phyloP scores from a whole-genome alignment of 2,888 invertebrate species.

The Galerucella pusilla region DNA sequence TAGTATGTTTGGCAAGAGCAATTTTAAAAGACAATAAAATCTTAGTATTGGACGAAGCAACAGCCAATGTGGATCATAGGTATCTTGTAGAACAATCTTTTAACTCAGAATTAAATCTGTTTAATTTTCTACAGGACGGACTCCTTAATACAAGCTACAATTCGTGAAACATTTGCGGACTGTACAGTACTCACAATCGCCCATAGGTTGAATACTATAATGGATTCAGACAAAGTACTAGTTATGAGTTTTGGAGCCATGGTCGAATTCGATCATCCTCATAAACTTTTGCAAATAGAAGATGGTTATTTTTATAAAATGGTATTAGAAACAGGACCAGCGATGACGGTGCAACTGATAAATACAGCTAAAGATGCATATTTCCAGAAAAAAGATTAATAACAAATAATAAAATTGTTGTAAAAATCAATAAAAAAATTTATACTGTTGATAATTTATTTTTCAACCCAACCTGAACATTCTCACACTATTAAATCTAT shows the following conservation, averaged over 20 bases:
- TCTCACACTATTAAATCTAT: no score
- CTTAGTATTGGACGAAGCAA: slow-evolving; percentile 89
- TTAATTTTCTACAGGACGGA: no score
- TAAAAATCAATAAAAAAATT: neutral
- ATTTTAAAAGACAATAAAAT: slow-evolving; percentile 83
- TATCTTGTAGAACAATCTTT: slow-evolving; percentile 55
- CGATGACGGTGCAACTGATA: slow-evolving; percentile 55
- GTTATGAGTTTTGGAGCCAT: slow-evolving; percentile 83
- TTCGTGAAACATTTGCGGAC: slow-evolving; percentile 76
- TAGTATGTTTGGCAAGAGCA: slow-evolving; percentile 87
- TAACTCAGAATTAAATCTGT: no score
- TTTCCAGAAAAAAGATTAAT: neutral
- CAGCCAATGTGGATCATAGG: slow-evolving; percentile 90
- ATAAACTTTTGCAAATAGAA: slow-evolving; percentile 71
- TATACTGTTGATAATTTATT: neutral
- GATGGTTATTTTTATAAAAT: slow-evolving; percentile 73
- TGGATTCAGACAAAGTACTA: slow-evolving; percentile 73
- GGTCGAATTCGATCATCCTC: slow-evolving; percentile 83
- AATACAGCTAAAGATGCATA: slow-evolving; percentile 50
- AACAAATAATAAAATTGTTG: neutral
- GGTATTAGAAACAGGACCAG: slow-evolving; percentile 75
- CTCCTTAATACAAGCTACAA: slow-evolving; percentile 77
- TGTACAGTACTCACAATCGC: slow-evolving; percentile 81
- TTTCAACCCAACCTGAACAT: neutral
- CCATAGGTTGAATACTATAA: slow-evolving; percentile 43